Evolutionary conservation across 1,140 invertebrate species (phyloP), one percentile per base, ranked within the genome.

Genomic region (Aphelenchoides besseyi): DNA sequence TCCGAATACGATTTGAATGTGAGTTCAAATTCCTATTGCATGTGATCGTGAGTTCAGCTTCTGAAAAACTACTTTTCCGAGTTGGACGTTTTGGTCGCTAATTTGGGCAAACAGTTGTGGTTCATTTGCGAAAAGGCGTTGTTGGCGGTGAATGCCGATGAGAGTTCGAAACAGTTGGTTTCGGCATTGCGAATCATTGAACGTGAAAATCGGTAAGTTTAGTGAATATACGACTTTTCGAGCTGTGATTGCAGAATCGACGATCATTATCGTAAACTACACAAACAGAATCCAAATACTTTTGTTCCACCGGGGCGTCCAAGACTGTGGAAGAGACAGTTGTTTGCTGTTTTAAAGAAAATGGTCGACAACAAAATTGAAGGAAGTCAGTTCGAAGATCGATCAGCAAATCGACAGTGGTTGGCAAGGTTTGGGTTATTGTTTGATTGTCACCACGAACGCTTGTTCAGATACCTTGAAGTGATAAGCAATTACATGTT

Each of bases 181-280:
- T 97, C 95, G 0, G 94, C 93, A 0, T 85, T 98, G 2, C 88
- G 96, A 73, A 97, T 98, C 66, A 94, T 98, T 78, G 95, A 98
- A 86, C 87, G 95, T 72, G 96, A 98, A 87, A 94, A 98, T 82
- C 93, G 92, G 85, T 87, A 71, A 63, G 91, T 75, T 90, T 89
- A 80, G 89, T 91, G 72, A 92, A 89, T 29, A 91, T n/a, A 32
- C 41, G 36, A 41, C 55, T 81, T 84, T 77, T 59, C 48, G 18
- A 73, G 81, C 26, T n/a, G n/a, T n/a, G n/a, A n/a, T 80, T 82
- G 69, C 3, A 80, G 69, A 81, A 85, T 76, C 75, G 85, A 71
- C 71, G 85, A 62, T 75, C 80, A 82, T 55, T 82, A 83, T 36
- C 36, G 72, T 32, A 73, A 82, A 2, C 70, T 84, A 29, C 81